These are phyloP conservation scores for Tricholauxania praeusta DNA, from an alignment of 2,888 invertebrate genomes.

Conservation along the genomic window DNA sequence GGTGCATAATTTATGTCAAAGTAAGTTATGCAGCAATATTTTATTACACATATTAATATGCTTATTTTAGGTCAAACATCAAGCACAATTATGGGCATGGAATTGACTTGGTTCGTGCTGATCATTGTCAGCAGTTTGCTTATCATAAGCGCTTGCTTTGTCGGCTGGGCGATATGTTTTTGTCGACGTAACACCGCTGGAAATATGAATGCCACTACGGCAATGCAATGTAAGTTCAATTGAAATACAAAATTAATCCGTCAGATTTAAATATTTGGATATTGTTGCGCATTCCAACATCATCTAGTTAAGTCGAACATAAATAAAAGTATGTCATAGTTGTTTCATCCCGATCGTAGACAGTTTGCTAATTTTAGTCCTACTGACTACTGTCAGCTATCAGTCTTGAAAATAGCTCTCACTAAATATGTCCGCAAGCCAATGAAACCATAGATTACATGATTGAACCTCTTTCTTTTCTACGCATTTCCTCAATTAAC, in stretches of 20 bases:
- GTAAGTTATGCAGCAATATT: slow-evolving; percentile 71
- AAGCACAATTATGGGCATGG: slow-evolving; percentile 77
- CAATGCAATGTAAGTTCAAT: slow-evolving; percentile 66
- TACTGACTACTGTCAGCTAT: too few species aligned
- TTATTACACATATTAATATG: neutral
- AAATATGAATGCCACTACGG: slow-evolving; percentile 69
- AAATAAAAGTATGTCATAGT: too few species aligned
- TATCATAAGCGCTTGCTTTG: slow-evolving; percentile 76
- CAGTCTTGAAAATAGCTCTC: too few species aligned
- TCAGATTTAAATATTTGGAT: neutral
- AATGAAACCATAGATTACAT: too few species aligned
- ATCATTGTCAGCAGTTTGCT: slow-evolving; percentile 79
- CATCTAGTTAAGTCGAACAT: too few species aligned
- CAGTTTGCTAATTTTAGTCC: too few species aligned
- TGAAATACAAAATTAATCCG: neutral
- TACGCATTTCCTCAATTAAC: too few species aligned
- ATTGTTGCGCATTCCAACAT: too few species aligned
- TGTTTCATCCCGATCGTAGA: too few species aligned
- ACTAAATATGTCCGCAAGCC: too few species aligned
- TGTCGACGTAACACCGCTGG: slow-evolving; percentile 74
- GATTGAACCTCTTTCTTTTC: too few species aligned
- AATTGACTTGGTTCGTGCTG: slow-evolving; percentile 82
- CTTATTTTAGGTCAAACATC: slow-evolving; percentile 71
- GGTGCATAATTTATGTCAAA: slow-evolving; percentile 85
- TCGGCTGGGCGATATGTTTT: slow-evolving; percentile 80